A percentile compares a stretch with the other conserved stretches of the same genome.
Evolutionary conservation across 2,888 invertebrate species (phyloP).

Genomic region (Limnephilus lunatus): DNA sequence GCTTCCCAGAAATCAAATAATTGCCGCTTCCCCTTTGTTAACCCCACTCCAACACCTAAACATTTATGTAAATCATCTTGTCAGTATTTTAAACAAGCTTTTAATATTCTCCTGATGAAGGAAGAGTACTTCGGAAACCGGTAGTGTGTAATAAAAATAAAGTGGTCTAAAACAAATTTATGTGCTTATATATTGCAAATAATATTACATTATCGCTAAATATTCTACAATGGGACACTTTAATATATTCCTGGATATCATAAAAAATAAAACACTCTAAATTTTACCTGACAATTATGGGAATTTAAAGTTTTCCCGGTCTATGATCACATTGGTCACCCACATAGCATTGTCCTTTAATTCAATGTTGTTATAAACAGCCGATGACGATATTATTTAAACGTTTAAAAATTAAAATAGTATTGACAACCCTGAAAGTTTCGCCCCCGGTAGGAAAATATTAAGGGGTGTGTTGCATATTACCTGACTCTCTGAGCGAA

Average conservation of each 20-base stretch:
- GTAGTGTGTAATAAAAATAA: too few species aligned
- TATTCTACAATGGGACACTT: neutral
- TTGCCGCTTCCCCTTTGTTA: too few species aligned
- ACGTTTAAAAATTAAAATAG: neutral
- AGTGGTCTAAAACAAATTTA: too few species aligned
- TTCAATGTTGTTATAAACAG: neutral
- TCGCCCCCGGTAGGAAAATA: slow-evolving; percentile 18
- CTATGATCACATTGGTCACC: neutral
- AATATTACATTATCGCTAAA: too few species aligned
- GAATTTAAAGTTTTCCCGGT: neutral
- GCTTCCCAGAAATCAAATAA: too few species aligned
- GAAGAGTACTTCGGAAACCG: too few species aligned
- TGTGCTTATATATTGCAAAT: too few species aligned
- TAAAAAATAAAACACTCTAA: neutral
- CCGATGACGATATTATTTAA: neutral
- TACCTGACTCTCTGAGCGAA: slow-evolving; percentile 38
- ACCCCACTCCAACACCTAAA: too few species aligned
- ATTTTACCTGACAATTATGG: too few species aligned
- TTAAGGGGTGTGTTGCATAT: slow-evolving; percentile 14
- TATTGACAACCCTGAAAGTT: neutral
- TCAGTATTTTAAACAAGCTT: too few species aligned
- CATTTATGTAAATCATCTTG: too few species aligned
- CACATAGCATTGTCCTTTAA: neutral
- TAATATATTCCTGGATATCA: neutral
- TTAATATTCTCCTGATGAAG: too few species aligned